These are phyloP conservation scores for Saccopteryx leptura DNA, from an alignment of 2,113 vertebrate genomes.

Conservation along the genomic window DNA sequence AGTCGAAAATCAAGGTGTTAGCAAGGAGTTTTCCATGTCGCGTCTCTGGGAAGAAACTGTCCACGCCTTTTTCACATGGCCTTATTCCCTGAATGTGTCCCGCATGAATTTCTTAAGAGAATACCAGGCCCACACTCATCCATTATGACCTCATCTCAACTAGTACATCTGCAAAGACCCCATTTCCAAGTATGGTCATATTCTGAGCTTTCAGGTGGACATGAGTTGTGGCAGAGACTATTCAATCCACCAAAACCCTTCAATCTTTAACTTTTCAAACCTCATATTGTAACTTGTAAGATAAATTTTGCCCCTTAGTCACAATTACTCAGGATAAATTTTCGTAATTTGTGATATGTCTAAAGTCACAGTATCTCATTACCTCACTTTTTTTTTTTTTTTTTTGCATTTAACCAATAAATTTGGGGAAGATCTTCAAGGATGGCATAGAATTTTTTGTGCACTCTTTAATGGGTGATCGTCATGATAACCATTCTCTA, in stretches of 20 bases:
- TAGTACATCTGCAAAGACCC: not conserved
- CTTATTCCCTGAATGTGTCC: not conserved
- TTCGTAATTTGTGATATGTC: not conserved
- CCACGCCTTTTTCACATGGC: not conserved
- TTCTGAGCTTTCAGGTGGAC: not conserved
- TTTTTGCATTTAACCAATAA: not conserved
- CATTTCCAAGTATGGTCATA: not conserved
- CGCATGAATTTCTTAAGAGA: not conserved
- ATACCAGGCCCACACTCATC: not conserved
- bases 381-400: not conserved
- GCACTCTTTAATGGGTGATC: not conserved
- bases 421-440: not conserved
- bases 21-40: not conserved
- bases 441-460: not conserved
- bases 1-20: not conserved
- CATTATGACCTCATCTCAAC: not conserved
- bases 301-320: not conserved
- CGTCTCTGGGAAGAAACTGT: not conserved
- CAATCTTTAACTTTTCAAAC: not conserved
- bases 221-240: not conserved
- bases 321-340: not conserved
- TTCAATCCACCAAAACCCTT: not conserved
- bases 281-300: not conserved
- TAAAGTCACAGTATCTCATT: not conserved
- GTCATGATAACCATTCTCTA: not conserved